A percentile compares a stretch with the other conserved stretches of the same genome.
Evolutionary conservation across 2,113 vertebrate genomes (phyloP).

Genomic region (Promerops cafer): DNA sequence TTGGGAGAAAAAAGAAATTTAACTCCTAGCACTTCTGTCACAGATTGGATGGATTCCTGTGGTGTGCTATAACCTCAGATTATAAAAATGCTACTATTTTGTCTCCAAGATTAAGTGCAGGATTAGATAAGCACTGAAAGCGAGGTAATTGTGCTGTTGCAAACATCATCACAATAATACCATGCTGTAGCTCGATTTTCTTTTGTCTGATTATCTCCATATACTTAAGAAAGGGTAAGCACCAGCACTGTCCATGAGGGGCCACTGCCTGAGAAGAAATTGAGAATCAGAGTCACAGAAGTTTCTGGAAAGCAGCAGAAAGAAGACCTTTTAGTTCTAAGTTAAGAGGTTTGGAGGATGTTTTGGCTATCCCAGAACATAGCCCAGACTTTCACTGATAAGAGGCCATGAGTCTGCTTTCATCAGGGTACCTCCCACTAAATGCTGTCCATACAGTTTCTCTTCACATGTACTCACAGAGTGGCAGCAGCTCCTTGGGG

Average conservation of each 20-base stretch:
- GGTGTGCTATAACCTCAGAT: not conserved
- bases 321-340: not conserved
- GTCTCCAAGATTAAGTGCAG: not conserved
- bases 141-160: not conserved
- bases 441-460: not conserved
- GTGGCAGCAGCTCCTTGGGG: not conserved
- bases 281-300: not conserved
- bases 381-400: not conserved
- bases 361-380: not conserved
- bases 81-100: not conserved
- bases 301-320: not conserved
- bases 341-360: not conserved
- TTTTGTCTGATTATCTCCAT: accelerated
- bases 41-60: not conserved
- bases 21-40: not conserved
- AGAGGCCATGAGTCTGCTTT: not conserved
- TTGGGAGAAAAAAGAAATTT: not conserved
- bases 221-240: not conserved
- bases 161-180: not conserved
- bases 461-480: not conserved
- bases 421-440: not conserved
- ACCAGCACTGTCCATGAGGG: not conserved
- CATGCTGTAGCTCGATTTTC: not conserved
- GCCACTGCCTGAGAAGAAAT: not conserved
- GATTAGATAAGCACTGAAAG: not conserved